Evolutionary conservation across 1,140 invertebrate genomes (phyloP), one percentile per base, ranked within the genome.

Genomic region (Thrips palmi): DNA sequence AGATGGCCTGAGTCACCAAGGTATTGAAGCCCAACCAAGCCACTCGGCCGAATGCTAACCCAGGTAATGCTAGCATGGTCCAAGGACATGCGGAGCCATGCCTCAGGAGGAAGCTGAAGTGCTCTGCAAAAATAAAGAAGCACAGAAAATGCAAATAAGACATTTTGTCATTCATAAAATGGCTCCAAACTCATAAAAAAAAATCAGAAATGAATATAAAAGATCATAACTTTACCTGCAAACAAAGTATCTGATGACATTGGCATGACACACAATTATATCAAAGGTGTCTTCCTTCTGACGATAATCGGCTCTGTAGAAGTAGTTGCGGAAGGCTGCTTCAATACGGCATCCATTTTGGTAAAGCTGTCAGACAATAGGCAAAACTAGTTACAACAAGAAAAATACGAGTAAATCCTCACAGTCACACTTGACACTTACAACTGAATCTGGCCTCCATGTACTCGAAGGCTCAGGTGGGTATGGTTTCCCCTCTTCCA

Each of bases 191-290:
- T 18, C 1, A 33, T 14, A 35, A 39, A 20, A 31, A 24, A 27
- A 24, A 19, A 27, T 28, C 22, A 15, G 37, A 12, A 40, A 19
- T 15, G 35, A 38, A 29, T 29, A 35, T 25, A 33, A 34, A 17
- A 11, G 29, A 21, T 22, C 20, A 29, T 25, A 27, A 29, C 59
- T 56, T 63, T 56, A 89, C 86, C 86, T 73, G 65, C 92, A 97
- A 12, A 94, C 76, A 62, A 97, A 94, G 60, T 94, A 98, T 40
- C 94, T 63, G 48, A 98, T 98, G 8, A 98, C 92, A 63, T 98
- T 99, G 10, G 85, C 92, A 63, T 99, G 94, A 46, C 92, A 97
- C 4, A 98, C 89, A 30, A 97, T 63, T 20, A 99, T 54, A 32
- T 94, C 94, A 56, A 85, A 92, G 4, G 72, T 73, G 54, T 97